Conservation (phyloP, 2,888 invertebrate species). For the Drosophila bunnanda region DNA sequence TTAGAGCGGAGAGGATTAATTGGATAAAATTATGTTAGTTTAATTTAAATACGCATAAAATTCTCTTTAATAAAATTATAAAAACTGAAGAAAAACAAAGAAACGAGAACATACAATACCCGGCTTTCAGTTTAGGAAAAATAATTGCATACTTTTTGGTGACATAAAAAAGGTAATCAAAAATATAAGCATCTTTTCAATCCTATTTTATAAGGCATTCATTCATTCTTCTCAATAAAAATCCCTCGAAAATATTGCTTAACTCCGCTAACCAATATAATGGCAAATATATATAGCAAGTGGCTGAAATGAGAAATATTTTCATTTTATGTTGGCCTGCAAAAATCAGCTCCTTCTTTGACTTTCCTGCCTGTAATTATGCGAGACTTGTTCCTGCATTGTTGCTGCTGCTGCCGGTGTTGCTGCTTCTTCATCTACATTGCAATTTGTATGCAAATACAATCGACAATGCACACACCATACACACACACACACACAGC, state of each 20-base stretch:
- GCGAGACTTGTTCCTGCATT: constrained; percentile 63
- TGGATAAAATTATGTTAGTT: too few relatives aligned
- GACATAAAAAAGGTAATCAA: too few relatives aligned
- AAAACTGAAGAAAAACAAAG: neutral
- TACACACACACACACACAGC: constrained; percentile 36
- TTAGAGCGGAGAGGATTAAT: too few relatives aligned
- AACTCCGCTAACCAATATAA: constrained; percentile 43
- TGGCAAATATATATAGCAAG: constrained; percentile 41
- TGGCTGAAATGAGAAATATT: constrained; percentile 18
- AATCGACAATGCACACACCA: constrained; percentile 69
- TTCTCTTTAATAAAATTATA: neutral
- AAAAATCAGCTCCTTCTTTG: constrained; percentile 44
- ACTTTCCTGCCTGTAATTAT: constrained; percentile 57
- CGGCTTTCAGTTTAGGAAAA: neutral
- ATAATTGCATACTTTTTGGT: too few relatives aligned
- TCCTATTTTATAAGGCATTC: too few relatives aligned
- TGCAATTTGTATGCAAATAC: constrained; percentile 81
- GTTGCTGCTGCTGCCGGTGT: constrained; percentile 33
- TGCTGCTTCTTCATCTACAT: constrained; percentile 64
- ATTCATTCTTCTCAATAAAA: constrained; percentile 7
- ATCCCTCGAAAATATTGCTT: constrained; percentile 14
- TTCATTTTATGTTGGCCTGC: constrained; percentile 40
- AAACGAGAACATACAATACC: too few relatives aligned
- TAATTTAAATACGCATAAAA: neutral
- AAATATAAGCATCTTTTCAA: too few relatives aligned